A percentile compares a stretch with the other conserved stretches of the same genome.
These are phyloP conservation scores for Malurus melanocephalus DNA, from an alignment of 2,113 vertebrate genomes.

Conservation along the genomic window DNA sequence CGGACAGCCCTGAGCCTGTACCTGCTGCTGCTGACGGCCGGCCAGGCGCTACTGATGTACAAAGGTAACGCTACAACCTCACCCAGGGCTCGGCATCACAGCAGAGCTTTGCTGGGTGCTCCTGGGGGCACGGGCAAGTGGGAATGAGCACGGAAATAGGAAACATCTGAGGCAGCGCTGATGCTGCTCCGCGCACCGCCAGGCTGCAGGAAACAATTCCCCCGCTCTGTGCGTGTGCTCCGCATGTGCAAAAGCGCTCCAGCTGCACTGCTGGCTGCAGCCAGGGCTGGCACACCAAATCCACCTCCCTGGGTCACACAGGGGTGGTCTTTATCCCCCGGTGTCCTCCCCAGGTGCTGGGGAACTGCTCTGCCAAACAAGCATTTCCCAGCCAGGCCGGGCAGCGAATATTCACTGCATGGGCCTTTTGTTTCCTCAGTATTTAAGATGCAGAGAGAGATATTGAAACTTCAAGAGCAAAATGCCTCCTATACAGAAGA, in stretches of 20 bases:
- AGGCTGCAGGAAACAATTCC: not conserved
- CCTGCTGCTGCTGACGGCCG: constrained; percentile 53
- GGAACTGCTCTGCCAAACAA: not conserved
- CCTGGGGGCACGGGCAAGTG: fast-evolving
- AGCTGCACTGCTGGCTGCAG: not conserved
- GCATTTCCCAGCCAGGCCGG: fast-evolving
- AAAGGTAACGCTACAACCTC: constrained; percentile 50
- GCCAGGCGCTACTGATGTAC: constrained; percentile 41
- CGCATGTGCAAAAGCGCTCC: not conserved
- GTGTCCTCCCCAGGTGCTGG: not conserved
- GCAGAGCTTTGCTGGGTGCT: not conserved
- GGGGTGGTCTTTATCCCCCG: not conserved
- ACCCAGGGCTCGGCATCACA: not conserved
- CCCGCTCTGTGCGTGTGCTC: fast-evolving
- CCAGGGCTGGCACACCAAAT: not conserved
- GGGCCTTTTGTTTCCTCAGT: constrained; percentile 46
- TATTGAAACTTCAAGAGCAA: not conserved
- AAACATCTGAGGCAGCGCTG: not conserved
- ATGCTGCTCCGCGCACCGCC: fast-evolving
- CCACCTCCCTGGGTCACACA: not conserved
- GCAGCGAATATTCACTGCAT: not conserved
- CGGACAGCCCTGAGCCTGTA: not conserved
- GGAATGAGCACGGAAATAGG: fast-evolving
- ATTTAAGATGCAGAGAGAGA: constrained; percentile 16
- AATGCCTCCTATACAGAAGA: not conserved